phyloP scores from a whole-genome alignment of 1,140 invertebrate species.

The Hycleus cichorii region DNA sequence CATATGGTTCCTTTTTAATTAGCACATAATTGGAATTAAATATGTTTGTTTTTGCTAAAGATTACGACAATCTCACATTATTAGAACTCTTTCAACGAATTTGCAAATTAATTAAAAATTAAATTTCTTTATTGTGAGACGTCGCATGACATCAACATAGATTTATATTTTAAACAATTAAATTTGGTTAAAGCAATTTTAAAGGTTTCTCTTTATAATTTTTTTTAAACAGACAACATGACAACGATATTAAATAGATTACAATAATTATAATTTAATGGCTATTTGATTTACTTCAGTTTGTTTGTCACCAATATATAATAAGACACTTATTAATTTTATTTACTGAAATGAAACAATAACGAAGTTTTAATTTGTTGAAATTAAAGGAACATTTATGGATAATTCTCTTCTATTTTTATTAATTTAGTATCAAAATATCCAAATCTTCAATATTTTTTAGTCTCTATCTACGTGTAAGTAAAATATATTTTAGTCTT shows the following conservation, averaged over 20 bases:
- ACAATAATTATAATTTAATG: too few species aligned
- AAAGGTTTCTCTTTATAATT: not conserved
- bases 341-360: slow-evolving; percentile 14
- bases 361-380: not conserved
- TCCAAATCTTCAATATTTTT: slow-evolving; percentile 30
- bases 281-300: not conserved
- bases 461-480: slow-evolving; percentile 30
- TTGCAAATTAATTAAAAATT: not conserved
- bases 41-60: not conserved
- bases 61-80: not conserved
- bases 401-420: slow-evolving; percentile 21
- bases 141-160: not conserved
- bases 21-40: not conserved
- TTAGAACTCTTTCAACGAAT: not conserved
- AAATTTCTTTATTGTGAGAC: not conserved
- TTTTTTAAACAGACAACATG: slow-evolving; percentile 11
- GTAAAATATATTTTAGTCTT: slow-evolving; percentile 37
- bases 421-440: slow-evolving; percentile 38
- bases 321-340: slow-evolving; percentile 18
- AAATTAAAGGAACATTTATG: slow-evolving; percentile 11
- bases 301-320: slow-evolving; percentile 10
- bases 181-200: not conserved
- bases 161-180: not conserved
- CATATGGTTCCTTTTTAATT: too few species aligned
- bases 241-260: slow-evolving; percentile 15